Base-by-base conservation (phyloP, 2,113 vertebrate species). In the Neolamprologus brichardi region DNA sequence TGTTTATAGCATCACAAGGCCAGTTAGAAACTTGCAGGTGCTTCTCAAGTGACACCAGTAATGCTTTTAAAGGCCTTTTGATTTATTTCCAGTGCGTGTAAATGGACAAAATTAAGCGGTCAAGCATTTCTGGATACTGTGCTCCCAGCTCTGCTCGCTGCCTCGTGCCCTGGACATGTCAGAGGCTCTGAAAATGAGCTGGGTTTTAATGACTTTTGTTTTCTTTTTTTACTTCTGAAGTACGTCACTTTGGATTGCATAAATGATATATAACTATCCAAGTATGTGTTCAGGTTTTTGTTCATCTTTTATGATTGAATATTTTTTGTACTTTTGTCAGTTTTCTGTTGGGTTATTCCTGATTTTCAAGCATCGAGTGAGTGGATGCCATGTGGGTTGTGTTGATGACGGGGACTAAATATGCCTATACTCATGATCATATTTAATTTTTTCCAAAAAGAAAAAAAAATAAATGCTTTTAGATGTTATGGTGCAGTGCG, bases 401-500 rank as follows among this genome's bases (percentile, higher is more conserved):
- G 44, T 82, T 81, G 81, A 88, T 78, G 78, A 87, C 17, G 11
- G 67, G 67, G 84, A 28, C 86, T 92, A 70, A 87, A 54, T 86
- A 83, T 94, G 82, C 78, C 82, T 88, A 87, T 97, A 95, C 95
- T 96, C 97, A 84, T 86, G 92, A 94, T 96, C 97, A 96, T 98
- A 97, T 97, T 97, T 97, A 97, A 97, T 91, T 97, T 97, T 96
- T 97, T 96, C 94, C 96, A 97, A 97, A 98, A 97, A 14, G 60
- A 97, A 96, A 97, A 97, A 98, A 98, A 97, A 98, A 98, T 97
- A 98, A 98, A 98, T 95, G 96, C 96, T 97, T 98, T 93, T 95
- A 98, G 97, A 97, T 97, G 96, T 96, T 92, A 91, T 18, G 6
- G 13, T 81, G 37, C 78, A 64, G 46, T 86, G 79, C 34, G n/a